Evolutionary conservation across 2,113 vertebrate genomes (phyloP), one percentile per base, ranked within the genome.

Genomic region (Myotis lucifugus): DNA sequence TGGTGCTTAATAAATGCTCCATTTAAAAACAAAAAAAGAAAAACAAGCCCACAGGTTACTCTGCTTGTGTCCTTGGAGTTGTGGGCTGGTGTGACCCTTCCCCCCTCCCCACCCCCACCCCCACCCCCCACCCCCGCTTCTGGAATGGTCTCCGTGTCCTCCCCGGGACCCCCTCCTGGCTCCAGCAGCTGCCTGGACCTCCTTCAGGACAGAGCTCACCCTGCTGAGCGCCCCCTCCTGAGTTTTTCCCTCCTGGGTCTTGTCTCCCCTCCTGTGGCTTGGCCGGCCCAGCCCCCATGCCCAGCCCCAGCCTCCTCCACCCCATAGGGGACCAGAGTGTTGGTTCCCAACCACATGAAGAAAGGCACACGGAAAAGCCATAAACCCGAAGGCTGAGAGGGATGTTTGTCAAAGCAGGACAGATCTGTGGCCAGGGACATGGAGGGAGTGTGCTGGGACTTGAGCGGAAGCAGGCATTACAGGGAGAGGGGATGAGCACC

Each of bases 341-440:
- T 61, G 85, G 77, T 89, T 96, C 86, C 94, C 78, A 61, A 93
- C 97, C 95, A 94, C 96, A 96, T 93, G 92, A 96, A 96, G 91
- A 78, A 66, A 79, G 50, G 86, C 50, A 18, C 56, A 42, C 1
- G 67, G 96, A 93, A 95, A 96, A 91, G 88, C 93, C 92, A 88
- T 92, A 93, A 96, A 95, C 50, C 81, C 3, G 0, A 79, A 64
- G 67, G 42, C 95, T 91, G 95, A 95, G 93, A 69, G 86, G 69
- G 95, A 74, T 91, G 93, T 96, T 96, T 96, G 95, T 96, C 92
- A 70, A 48, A 84, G 91, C 15, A n/a, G 89, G 73, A 93, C 91
- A 95, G 95, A 92, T 95, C 95, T 64, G 94, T 6, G 11, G 96
- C 96, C 93, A 87, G 95, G 74, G 95, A 46, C 0, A 0, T 14